phyloP scores from a whole-genome alignment of 2,888 invertebrate species.

The Aplocera efformata region DNA sequence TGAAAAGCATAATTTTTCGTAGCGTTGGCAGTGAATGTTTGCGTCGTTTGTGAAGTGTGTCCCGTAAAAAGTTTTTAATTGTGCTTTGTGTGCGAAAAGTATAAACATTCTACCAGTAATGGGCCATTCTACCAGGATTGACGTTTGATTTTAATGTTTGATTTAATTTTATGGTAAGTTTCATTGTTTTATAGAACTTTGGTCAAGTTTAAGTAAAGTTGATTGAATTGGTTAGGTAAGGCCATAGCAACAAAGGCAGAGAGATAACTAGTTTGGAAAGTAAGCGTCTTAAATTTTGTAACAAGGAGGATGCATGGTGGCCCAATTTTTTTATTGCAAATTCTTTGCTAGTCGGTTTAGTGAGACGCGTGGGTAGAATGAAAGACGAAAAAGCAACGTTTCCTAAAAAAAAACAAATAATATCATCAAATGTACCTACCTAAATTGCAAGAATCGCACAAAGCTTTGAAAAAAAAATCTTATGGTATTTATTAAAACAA shows the following conservation, averaged over 20 bases:
- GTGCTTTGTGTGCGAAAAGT: slow-evolving; percentile 45
- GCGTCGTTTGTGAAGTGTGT: slow-evolving; percentile 36
- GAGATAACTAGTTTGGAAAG: slow-evolving; percentile 59
- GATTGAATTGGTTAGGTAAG: slow-evolving; percentile 30
- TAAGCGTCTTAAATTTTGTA: slow-evolving; percentile 45
- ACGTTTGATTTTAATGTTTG: slow-evolving; percentile 58
- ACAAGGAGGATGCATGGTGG: slow-evolving; percentile 42
- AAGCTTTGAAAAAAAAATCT: too few species aligned
- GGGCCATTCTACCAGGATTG: too few species aligned
- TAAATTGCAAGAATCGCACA: too few species aligned
- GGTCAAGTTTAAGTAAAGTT: slow-evolving; percentile 15
- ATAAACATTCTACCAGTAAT: slow-evolving; percentile 38
- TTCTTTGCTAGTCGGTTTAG: slow-evolving; percentile 39
- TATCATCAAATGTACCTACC: too few species aligned
- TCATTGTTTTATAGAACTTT: slow-evolving; percentile 8
- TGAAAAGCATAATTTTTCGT: slow-evolving; percentile 11
- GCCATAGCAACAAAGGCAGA: slow-evolving; percentile 50
- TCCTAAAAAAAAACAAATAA: too few species aligned
- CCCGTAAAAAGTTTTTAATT: slow-evolving; percentile 43
- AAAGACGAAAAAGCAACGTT: too few species aligned
- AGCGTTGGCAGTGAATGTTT: slow-evolving; percentile 34
- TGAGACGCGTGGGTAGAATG: slow-evolving; percentile 11
- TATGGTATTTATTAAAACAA: too few species aligned
- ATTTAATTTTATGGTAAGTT: slow-evolving; percentile 56
- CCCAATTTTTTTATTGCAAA: slow-evolving; percentile 42